Conservation (phyloP, 1,140 invertebrate genomes). For the Drosophila kikkawai region DNA sequence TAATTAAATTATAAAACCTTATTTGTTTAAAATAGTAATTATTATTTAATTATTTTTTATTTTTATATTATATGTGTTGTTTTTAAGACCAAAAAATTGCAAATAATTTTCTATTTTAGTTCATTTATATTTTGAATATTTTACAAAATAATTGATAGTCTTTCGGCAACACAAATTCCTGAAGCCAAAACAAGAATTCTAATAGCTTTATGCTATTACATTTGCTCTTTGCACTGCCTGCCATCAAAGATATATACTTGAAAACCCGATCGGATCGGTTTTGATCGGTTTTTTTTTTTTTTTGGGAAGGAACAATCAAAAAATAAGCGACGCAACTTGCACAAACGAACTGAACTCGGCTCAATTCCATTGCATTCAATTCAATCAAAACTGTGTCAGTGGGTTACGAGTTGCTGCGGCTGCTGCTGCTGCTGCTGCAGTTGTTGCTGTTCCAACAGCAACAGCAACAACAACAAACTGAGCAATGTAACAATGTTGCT, state of each 20-base stretch:
- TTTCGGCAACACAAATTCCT: slow-evolving; percentile 1
- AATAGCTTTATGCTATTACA: slow-evolving; percentile 10
- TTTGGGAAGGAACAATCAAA: not conserved
- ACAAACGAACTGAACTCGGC: slow-evolving; percentile 32
- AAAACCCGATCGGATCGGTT: slow-evolving; percentile 36
- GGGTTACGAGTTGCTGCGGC: slow-evolving; percentile 48
- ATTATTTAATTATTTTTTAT: no score
- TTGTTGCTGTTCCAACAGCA: not conserved
- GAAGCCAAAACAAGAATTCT: not conserved
- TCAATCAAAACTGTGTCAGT: slow-evolving; percentile 72
- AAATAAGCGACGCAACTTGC: slow-evolving; percentile 7
- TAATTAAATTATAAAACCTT: no score
- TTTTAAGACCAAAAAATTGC: not conserved
- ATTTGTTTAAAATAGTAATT: no score
- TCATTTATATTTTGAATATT: not conserved
- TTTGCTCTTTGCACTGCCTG: slow-evolving; percentile 12
- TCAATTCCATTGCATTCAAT: slow-evolving; percentile 30
- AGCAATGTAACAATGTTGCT: slow-evolving; percentile 31
- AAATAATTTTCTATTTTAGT: not conserved
- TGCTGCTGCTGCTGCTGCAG: slow-evolving; percentile 18
- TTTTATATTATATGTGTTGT: no score
- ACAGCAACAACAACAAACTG: not conserved
- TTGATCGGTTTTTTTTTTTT: slow-evolving; percentile 23
- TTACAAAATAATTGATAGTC: not conserved
- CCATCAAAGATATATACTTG: slow-evolving; percentile 1